Evolutionary conservation across 1,140 invertebrate species (phyloP), one percentile per base, ranked within the genome.

Genomic region (Aphis gossypii): DNA sequence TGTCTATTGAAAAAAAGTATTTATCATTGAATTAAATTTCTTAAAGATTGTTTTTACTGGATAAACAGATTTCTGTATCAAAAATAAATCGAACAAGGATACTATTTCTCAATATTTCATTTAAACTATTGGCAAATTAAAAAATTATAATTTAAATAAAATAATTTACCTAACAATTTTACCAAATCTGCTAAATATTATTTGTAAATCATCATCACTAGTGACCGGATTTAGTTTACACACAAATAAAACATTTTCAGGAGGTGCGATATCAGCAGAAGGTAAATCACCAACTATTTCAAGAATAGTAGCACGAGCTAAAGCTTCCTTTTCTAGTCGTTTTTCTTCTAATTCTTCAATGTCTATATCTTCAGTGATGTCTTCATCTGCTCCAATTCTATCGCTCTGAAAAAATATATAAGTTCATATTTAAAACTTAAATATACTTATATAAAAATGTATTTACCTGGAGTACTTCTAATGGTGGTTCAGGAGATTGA

Each of bases 181-280:
- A 30, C 99, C 99, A 96, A 99, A 99, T 94, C 99, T 96, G 94
- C 98, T 98, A 95, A 99, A 99, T 94, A 99, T 99, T 46, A 99
- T 98, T 96, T 99, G 98, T 88, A 99, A 96, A 95, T 99, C 99
- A 94, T 99, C 99, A 95, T 99, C 99, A 60, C 97, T 99, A 8
- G 99, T 99, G 0, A 99, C 99, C 48, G 99, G 99, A 96, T 99
- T 99, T n/a, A 99, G 96, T 96, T 99, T 99, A 96, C 99, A 99
- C 18, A 99, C 98, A 96, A 99, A 99, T 0, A 99, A 95, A 23
- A 99, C 99, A 96, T 99, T 99, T 96, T 99, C 99, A 20, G 99
- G 99, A 1, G 99, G 99, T 41, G 98, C 98, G 95, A 99, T 98
- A 84, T 99, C 99, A 82, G 98, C 99, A 96, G 99, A 98, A 0